A percentile compares a stretch with the other conserved stretches of the same genome.
phyloP scores from a whole-genome alignment of 2,888 invertebrate species.

The Caenorhabditis zanzibari region DNA sequence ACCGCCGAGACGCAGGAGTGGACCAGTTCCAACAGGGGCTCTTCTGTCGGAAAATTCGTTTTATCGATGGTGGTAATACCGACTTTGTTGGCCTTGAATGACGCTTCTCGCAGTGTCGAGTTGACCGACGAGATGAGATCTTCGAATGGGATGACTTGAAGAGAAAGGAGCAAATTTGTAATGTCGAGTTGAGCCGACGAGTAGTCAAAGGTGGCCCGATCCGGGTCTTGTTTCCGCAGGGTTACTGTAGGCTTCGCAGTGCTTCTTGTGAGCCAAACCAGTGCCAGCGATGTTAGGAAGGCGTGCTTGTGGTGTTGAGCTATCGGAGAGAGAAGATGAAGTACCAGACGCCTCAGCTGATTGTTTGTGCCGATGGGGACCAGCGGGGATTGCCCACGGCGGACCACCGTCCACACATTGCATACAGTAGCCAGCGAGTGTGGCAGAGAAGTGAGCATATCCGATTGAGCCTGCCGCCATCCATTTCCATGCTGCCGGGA shows the following conservation, averaged over 20 bases:
- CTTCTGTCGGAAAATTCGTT: conserved; percentile 87
- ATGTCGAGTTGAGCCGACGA: conserved; percentile 87
- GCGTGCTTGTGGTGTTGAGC: conserved; percentile 90
- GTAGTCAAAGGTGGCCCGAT: conserved; percentile 79
- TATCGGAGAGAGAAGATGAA: conserved; percentile 91
- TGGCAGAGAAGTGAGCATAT: conserved; percentile 90
- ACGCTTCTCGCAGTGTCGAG: conserved; percentile 90
- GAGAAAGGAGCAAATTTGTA: conserved; percentile 89
- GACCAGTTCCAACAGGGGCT: conserved; percentile 91
- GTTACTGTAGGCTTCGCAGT: conserved; percentile 63
- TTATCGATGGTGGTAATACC: conserved; percentile 77
- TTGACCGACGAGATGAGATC: conserved; percentile 88
- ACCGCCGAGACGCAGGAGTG: conserved; percentile 87
- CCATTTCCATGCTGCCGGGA: conserved; percentile 66
- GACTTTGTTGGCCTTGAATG: conserved; percentile 71
- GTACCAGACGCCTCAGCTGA: conserved; percentile 89
- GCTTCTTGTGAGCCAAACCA: conserved; percentile 89
- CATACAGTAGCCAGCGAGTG: conserved; percentile 90
- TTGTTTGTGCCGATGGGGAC: conserved; percentile 77
- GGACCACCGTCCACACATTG: conserved; percentile 89
- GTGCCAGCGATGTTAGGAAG: conserved; percentile 90
- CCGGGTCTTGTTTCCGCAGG: conserved; percentile 63
- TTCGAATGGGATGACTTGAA: conserved; percentile 90
- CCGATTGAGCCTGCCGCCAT: conserved; percentile 87
- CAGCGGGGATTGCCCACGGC: conserved; percentile 82